Conservation (phyloP, 2,113 vertebrate species). For the Chionodraco myersi region DNA sequence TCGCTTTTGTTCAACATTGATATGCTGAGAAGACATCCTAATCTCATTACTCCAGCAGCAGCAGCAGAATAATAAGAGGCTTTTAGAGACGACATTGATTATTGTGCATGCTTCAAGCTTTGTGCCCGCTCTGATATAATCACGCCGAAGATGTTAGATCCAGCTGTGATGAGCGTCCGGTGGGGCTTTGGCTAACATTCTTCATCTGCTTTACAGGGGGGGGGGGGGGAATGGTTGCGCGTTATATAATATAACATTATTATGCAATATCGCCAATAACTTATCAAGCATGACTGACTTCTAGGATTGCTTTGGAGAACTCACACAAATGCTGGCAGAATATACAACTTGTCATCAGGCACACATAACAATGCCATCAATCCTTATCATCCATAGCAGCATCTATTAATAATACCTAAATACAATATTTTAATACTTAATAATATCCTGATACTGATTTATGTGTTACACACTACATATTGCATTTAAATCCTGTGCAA, state of each 20-base stretch:
- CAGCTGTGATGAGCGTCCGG: constrained; percentile 7
- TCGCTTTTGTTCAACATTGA: constrained; percentile 28
- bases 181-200: constrained; percentile 32
- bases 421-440: background rate
- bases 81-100: constrained; percentile 49
- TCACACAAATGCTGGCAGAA: background rate
- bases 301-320: background rate
- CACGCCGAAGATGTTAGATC: constrained; percentile 22
- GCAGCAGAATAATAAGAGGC: constrained; percentile 64
- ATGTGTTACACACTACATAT: background rate
- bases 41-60: constrained; percentile 57
- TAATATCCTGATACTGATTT: background rate
- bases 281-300: background rate
- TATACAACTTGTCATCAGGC: background rate
- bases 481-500: background rate
- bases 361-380: background rate
- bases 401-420: background rate
- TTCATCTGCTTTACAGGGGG: constrained; percentile 15
- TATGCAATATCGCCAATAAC: background rate
- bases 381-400: too few species aligned
- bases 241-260: background rate
- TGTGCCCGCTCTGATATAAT: constrained; percentile 32
- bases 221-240: background rate
- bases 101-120: constrained; percentile 39
- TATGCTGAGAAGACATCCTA: constrained; percentile 54